These are phyloP conservation scores for Lacanobia oleracea DNA, from an alignment of 2,888 invertebrate genomes.

Conservation along the genomic window DNA sequence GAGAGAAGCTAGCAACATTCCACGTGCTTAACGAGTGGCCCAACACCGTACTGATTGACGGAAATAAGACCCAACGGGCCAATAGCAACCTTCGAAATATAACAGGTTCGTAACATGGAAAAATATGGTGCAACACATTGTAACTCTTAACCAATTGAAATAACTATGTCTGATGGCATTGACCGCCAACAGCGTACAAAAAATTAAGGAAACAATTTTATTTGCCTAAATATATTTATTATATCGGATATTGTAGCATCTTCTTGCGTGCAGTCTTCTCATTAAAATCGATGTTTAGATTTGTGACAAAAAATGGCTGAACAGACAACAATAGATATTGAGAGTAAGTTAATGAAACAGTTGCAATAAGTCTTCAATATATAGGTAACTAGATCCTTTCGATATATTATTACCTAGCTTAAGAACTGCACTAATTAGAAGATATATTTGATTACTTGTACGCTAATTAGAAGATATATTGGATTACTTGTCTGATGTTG, in stretches of 20 bases:
- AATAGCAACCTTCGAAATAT: conserved; percentile 43
- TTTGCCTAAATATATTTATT: conserved; percentile 8
- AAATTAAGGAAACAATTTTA: conserved; percentile 30
- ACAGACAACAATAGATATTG: conserved; percentile 2
- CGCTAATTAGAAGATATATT: conserved; percentile 12
- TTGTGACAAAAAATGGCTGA: conserved; percentile 13
- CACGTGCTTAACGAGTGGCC: conserved; percentile 27
- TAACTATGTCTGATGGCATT: conserved; percentile 26
- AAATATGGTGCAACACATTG: conserved; percentile 57
- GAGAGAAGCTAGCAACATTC: conserved; percentile 5
- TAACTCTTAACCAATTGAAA: conserved; percentile 35
- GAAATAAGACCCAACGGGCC: conserved; percentile 27
- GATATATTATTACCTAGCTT: not conserved
- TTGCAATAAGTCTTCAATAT: not conserved
- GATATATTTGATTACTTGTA: conserved; percentile 6
- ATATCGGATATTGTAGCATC: conserved; percentile 6
- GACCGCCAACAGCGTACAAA: conserved; percentile 31
- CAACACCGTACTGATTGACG: conserved; percentile 16
- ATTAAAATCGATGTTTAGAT: conserved; percentile 19
- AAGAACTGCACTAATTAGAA: conserved; percentile 16
- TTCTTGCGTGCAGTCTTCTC: conserved; percentile 4
- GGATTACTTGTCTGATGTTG: not conserved
- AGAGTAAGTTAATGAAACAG: conserved; percentile 6
- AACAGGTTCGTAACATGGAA: conserved; percentile 45
- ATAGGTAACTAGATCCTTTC: conserved; percentile 8